Base-by-base conservation (phyloP, 2,888 invertebrate species). In the Isoperla grammatica region DNA sequence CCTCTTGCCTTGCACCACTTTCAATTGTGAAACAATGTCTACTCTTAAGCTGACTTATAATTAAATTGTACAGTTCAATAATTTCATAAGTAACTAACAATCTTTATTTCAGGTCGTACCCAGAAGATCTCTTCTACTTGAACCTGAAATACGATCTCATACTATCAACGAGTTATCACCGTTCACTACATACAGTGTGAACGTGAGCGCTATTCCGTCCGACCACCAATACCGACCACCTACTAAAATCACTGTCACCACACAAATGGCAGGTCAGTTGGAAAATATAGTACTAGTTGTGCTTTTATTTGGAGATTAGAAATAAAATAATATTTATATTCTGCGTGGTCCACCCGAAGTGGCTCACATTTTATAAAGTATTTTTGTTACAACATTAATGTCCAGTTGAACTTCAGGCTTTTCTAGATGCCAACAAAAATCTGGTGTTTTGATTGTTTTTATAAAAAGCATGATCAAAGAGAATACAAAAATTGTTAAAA, bases 141-240 rank as follows among this genome's bases (percentile, higher is more conserved):
- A 87, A 67, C 85, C 88, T 39, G 83, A 84, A 58, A 79, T 82
- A 12, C 83, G 84, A 56, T 82, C 85, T 5, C 84, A 87, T 69
- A 89, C 89, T 1, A 90, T 95, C 65, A 88, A 91, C 70, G 92
- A 94, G 72, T 76, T 95, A 55, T 90, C 92, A 54, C 95, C 95
- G 0, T 95, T 95, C 72, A 95, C 95, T 12, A 95, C 94, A 0
- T 95, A 95, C 72, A 91, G 88, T 72, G 94, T 95, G 1, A 95
- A 95, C 72, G 91, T 94, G 12, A 93, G 90, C 74, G 93, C 92
- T 55, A 86, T 93, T 65, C 93, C 94, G 1, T 83, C 85, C 54
- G 92, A 93, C 69, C 84, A 85, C 64, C 83, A 76, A 2, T 93
- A 93, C 72, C 81, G 90, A 67, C 95, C 95, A 6, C 94, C 95